Conservation (phyloP, 2,797 vertebrate genomes). For the Acanthiza pusilla region DNA sequence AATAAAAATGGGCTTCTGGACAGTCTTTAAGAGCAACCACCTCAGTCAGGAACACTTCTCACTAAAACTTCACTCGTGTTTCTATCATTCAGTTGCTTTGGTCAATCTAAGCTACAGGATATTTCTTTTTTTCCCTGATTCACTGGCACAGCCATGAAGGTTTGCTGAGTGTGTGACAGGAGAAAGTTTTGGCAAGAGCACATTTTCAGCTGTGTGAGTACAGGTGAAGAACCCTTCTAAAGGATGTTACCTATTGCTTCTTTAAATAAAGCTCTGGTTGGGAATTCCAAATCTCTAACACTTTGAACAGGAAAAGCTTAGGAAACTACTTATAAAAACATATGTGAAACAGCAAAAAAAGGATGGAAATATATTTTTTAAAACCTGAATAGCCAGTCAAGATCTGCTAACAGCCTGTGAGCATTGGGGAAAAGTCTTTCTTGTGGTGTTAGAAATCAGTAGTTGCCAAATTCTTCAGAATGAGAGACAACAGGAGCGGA, state of each 20-base stretch:
- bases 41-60: background rate
- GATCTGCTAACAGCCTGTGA: background rate
- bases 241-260: background rate
- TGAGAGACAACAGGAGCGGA: background rate
- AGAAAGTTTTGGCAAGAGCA: background rate
- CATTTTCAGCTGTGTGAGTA: background rate
- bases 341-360: background rate
- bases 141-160: accelerated
- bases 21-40: background rate
- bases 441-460: background rate
- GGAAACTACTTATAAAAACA: background rate
- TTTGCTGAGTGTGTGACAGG: background rate
- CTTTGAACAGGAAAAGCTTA: background rate
- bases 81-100: background rate
- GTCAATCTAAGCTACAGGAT: background rate
- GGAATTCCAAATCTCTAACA: background rate
- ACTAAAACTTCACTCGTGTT: background rate
- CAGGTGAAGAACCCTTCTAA: background rate
- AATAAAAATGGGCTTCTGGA: background rate
- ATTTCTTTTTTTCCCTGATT: background rate
- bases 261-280: background rate
- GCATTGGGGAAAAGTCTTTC: background rate
- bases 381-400: background rate
- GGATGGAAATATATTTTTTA: background rate
- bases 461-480: background rate